A percentile compares a stretch with the other conserved stretches of the same genome.
These are phyloP conservation scores for Lates japonicus DNA, from an alignment of 2,797 vertebrate genomes.

Conservation along the genomic window DNA sequence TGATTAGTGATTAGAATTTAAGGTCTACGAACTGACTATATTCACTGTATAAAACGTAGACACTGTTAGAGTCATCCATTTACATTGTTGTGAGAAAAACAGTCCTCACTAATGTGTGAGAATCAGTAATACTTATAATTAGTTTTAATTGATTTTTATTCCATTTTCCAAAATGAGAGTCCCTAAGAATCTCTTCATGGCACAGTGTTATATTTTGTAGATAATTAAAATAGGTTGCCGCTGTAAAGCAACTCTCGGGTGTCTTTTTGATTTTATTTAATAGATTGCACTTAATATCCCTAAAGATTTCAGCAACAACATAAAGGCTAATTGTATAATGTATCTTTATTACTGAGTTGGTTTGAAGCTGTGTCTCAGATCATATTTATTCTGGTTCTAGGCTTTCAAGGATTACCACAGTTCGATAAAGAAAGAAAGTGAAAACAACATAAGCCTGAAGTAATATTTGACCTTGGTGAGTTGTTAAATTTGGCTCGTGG, in stretches of 20 bases:
- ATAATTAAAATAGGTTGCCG: background rate
- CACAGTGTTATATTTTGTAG: background rate
- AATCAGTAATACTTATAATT: background rate
- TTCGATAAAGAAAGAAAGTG: background rate
- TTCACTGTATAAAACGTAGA: background rate
- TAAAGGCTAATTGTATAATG: background rate
- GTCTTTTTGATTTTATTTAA: background rate
- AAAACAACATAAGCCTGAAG: too few species aligned
- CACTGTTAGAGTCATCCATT: background rate
- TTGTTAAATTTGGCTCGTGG: too few species aligned
- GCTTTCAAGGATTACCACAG: background rate
- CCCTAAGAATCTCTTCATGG: background rate
- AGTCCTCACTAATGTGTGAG: background rate
- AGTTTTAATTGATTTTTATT: background rate
- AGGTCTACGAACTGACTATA: background rate
- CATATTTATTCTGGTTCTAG: background rate
- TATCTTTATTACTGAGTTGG: background rate
- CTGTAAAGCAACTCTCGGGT: background rate
- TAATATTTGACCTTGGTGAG: too few species aligned
- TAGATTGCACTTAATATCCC: conserved; percentile 13
- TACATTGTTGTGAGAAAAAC: background rate
- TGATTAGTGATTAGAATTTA: conserved; percentile 29
- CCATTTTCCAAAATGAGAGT: background rate
- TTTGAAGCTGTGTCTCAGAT: too few species aligned
- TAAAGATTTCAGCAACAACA: background rate